Conservation (phyloP, 2,888 invertebrate species). For the Cephus spinipes region DNA sequence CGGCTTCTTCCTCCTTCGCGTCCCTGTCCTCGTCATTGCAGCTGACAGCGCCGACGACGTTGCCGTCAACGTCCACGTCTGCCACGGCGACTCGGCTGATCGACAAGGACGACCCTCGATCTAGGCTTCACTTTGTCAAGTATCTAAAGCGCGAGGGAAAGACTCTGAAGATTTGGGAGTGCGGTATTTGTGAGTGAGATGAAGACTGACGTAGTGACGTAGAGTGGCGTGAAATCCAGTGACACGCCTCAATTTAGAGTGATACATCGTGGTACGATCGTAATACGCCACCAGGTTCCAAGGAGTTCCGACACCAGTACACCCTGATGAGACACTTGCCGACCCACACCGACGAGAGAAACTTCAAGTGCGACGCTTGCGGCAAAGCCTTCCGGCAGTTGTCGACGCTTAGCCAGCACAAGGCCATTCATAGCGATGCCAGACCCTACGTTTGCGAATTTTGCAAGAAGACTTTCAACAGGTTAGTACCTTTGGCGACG, state of each 20-base stretch:
- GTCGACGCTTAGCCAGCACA: slow-evolving; percentile 81
- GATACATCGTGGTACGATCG: not conserved
- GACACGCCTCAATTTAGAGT: not conserved
- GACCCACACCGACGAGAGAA: slow-evolving; percentile 81
- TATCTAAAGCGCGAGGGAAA: slow-evolving; percentile 77
- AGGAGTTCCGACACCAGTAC: slow-evolving; percentile 82
- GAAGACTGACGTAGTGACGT: not conserved
- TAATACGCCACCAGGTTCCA: slow-evolving; percentile 69
- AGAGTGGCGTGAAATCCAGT: too few species aligned
- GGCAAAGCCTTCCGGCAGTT: slow-evolving; percentile 82
- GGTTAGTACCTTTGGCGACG: slow-evolving; percentile 39
- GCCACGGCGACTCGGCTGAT: slow-evolving; percentile 55
- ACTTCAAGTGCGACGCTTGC: slow-evolving; percentile 79
- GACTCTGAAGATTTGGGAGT: slow-evolving; percentile 79
- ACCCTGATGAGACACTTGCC: slow-evolving; percentile 82
- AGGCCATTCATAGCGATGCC: slow-evolving; percentile 82
- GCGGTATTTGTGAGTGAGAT: slow-evolving; percentile 76
- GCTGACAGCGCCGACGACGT: not conserved
- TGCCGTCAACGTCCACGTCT: slow-evolving; percentile 22
- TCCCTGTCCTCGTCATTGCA: too few species aligned
- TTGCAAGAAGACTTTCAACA: slow-evolving; percentile 82
- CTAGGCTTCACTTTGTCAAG: slow-evolving; percentile 75
- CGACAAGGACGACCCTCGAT: slow-evolving; percentile 73
- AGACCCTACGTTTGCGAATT: slow-evolving; percentile 80
- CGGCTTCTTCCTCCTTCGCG: too few species aligned